Base-by-base conservation (phyloP, 2,113 vertebrate species). In the Grus americana region DNA sequence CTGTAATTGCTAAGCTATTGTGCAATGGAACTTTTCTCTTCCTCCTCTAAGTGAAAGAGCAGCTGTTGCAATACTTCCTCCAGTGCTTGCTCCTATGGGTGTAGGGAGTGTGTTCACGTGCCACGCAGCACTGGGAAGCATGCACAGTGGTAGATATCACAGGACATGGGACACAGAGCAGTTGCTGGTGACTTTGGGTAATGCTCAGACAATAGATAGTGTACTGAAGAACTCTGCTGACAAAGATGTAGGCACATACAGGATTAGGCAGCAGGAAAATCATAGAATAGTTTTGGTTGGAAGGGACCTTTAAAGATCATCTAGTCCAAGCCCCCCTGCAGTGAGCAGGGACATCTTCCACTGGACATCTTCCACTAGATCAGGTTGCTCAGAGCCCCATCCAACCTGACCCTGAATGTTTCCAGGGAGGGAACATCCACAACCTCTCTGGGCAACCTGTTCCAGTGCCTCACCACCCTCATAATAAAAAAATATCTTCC, bases 201-300 rank as follows among this genome's bases (percentile, higher is more conserved):
- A 38, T 0, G 0, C 52, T 46, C 44, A 61, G 26, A 30, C 0
- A 7, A 42, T 38, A 61, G 50, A 13, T 2, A 20, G 7, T 15
- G 54, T 32, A 6, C 32, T 46, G 44, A 59, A 57, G n/a, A 68
- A 38, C 15, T 42, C 34, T 40, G 79, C 54, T 86, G 67, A 61
- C 22, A 85, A 55, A 59, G n/a, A 55, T 1, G 5, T 23, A 40
- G 32, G 9, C 75, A 12, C 42, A 5, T 24, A 9, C 9, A 32
- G 42, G 44, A 65, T 73, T 47, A 57, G 20, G 40, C 2, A 24
- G 22, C 19, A 79, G 71, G 24, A 59, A 67, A 81, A 15, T 52
- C 26, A 52, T 52, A 52, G 24, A 27, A 52, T 52, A 52, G 50
- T 52, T 52, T 52, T 12, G 13, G 50, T 52, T 52, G 24, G 50